Evolutionary conservation across 2,113 vertebrate genomes (phyloP).

Genomic region (Ptilonorhynchus violaceus): DNA sequence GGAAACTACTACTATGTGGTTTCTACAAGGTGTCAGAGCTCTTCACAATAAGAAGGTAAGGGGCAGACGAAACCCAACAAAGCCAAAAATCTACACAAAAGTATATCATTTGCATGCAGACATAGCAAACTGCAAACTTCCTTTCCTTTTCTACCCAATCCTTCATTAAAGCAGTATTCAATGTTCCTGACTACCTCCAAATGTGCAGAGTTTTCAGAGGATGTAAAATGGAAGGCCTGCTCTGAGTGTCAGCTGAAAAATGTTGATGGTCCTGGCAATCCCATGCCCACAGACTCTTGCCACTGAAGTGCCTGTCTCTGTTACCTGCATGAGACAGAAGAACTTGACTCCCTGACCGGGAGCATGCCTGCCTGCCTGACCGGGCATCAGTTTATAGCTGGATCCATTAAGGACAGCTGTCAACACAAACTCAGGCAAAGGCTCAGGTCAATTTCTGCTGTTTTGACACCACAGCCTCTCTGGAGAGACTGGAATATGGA

Average conservation of each 20-base stretch:
- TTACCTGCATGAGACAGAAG: background rate
- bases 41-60: conserved; percentile 22
- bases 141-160: background rate
- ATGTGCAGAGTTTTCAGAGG: background rate
- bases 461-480: background rate
- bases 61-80: background rate
- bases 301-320: background rate
- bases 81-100: conserved; percentile 49
- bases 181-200: background rate
- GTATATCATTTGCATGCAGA: fast-evolving
- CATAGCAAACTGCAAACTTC: background rate
- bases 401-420: background rate
- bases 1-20: background rate
- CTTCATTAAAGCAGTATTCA: background rate
- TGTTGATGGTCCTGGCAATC: background rate
- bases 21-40: conserved; percentile 4
- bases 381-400: background rate
- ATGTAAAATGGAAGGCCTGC: background rate
- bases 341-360: background rate
- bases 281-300: background rate
- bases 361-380: background rate
- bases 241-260: background rate
- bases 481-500: background rate
- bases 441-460: background rate
- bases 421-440: background rate